Base-by-base conservation (phyloP, 2,113 vertebrate species). In the Marmota flaviventris region DNA sequence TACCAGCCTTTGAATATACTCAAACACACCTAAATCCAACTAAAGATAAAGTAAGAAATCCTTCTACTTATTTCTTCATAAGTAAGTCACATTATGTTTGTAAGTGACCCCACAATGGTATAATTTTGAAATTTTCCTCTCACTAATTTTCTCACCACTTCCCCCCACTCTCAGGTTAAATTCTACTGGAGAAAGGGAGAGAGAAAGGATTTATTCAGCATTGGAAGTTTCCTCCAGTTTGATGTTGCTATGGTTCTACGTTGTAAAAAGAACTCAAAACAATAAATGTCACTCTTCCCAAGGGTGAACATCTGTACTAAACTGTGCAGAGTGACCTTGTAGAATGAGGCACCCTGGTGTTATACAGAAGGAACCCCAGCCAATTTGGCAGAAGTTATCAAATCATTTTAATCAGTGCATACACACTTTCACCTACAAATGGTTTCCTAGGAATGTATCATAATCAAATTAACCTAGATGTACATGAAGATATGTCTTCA, bases 251-350 rank as follows among this genome's bases (percentile, higher is more conserved):
- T 56, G 84, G 79, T 65, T 97, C 53, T 83, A 4, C 87, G 67
- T 94, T 87, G 4, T 83, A 79, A 94, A 94, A 76, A 96, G n/a
- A 72, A 81, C 20, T 72, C 58, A 76, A 93, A 96, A 87, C 88
- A 92, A 16, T 83, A 56, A 86, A 48, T 1, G 11, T 53, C 7
- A 29, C 18, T 83, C 65, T 92, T 92, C 84, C 65, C 87, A 78
- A 51, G 85, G 53, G 61, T 56, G 17, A 89, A 58, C 67, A 63
- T 53, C 34, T 67, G 78, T 65, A 82, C 67, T 32, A n/a, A 14
- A 17, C 45, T 58, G 20, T 48, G 25, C 42, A 37, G 63, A 63
- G 84, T 88, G 18, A 5, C 53, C 81, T 91, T 69, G 27, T 27
- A 78, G 37, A 11, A 84, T 67, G 81, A 86, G 42, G 24, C 34